Percentiles rank a stretch among this genome's conserved stretches.
phyloP scores from a whole-genome alignment of 2,888 invertebrate species.

The Germaria angustata region DNA sequence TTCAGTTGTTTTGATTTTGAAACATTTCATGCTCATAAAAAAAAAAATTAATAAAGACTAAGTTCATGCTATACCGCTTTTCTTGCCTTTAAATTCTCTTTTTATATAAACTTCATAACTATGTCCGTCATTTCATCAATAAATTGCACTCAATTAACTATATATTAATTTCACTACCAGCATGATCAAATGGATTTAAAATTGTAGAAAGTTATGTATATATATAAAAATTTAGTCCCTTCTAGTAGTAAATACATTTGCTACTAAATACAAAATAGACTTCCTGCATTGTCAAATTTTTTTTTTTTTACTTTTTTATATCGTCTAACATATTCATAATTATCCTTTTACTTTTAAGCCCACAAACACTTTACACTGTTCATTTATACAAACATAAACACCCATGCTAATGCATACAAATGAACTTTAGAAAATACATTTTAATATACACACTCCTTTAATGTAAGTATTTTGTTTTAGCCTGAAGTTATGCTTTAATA shows the following conservation, averaged over 20 bases:
- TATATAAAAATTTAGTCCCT: not conserved
- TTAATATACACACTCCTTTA: constrained; percentile 7
- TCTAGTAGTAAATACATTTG: not conserved
- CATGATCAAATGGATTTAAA: too few species aligned
- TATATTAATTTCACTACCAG: too few species aligned
- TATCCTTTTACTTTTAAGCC: not conserved
- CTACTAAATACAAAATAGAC: not conserved
- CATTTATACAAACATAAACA: not conserved
- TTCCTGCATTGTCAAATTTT: not conserved
- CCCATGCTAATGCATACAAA: not conserved
- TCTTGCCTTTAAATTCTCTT: too few species aligned
- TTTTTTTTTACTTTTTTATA: not conserved
- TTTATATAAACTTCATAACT: too few species aligned
- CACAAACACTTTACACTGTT: not conserved
- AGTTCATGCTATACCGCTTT: too few species aligned
- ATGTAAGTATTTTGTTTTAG: constrained; percentile 3
- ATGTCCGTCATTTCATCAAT: too few species aligned
- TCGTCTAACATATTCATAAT: constrained; percentile 11
- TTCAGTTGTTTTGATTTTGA: too few species aligned
- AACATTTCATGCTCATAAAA: too few species aligned
- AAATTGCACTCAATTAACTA: too few species aligned
- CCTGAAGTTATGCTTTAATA: constrained; percentile 40
- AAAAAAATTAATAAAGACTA: too few species aligned
- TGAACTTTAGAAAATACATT: not conserved
- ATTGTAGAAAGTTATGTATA: too few species aligned